phyloP scores from a whole-genome alignment of 2,113 vertebrate species.

The Numida meleagris region DNA sequence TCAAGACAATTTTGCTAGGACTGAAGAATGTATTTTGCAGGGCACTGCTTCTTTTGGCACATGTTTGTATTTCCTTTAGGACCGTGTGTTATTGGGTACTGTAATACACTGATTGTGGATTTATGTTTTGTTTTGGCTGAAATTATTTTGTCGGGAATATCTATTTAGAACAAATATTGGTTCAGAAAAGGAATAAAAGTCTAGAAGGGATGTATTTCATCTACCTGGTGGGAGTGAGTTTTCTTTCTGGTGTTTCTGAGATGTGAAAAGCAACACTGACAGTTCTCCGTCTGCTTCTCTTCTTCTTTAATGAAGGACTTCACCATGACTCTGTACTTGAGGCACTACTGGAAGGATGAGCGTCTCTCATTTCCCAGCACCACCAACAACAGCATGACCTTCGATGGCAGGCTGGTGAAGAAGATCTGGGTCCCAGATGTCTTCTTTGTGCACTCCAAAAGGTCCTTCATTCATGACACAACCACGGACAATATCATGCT shows the following conservation, averaged over 20 bases:
- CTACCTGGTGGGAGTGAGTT: neutral
- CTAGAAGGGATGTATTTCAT: neutral
- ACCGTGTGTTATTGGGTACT: neutral
- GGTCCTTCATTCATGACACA: conserved; percentile 94
- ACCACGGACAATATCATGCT: conserved; percentile 98
- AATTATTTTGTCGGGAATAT: neutral
- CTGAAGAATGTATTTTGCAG: neutral
- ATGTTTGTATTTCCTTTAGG: neutral
- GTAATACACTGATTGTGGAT: neutral
- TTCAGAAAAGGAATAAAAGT: neutral
- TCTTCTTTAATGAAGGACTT: conserved; percentile 83
- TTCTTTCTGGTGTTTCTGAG: neutral
- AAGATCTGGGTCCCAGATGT: conserved; percentile 97
- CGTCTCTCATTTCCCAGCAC: conserved; percentile 89
- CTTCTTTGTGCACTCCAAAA: conserved; percentile 97
- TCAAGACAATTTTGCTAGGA: neutral
- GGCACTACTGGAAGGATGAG: conserved; percentile 97
- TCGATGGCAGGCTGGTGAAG: conserved; percentile 91
- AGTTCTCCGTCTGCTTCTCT: neutral
- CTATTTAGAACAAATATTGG: neutral
- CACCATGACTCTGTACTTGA: conserved; percentile 95
- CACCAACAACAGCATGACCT: conserved; percentile 97
- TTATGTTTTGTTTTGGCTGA: neutral
- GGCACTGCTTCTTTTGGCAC: neutral
- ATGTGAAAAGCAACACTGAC: neutral